Evolutionary conservation across 2,797 vertebrate species (phyloP).

Genomic region (Pachyuromys duprasi): DNA sequence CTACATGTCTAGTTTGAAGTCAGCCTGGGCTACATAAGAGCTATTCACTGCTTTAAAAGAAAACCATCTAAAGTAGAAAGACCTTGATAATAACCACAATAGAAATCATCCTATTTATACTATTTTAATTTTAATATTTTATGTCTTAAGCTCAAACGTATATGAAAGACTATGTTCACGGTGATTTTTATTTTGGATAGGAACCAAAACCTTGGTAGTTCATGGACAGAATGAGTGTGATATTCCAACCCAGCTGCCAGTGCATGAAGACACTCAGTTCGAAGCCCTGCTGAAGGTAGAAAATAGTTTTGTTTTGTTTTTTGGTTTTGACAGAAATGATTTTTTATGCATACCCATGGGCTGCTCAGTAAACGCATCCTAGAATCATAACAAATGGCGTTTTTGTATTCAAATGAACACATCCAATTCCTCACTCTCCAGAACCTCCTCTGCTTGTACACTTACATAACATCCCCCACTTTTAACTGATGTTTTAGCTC

Average conservation of each 20-base stretch:
- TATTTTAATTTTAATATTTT: conserved; percentile 28
- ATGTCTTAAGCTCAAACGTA: conserved; percentile 14
- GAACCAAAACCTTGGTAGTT: conserved; percentile 98
- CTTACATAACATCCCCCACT: not conserved
- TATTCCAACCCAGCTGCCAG: conserved; percentile 99
- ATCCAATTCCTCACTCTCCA: not conserved
- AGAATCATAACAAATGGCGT: not conserved
- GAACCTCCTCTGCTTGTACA: not conserved
- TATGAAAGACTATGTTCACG: not conserved
- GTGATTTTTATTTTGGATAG: conserved; percentile 85
- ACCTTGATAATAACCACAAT: not conserved
- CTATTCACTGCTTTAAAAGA: not conserved
- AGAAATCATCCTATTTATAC: not conserved
- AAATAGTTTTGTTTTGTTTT: not conserved
- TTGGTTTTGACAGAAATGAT: not conserved
- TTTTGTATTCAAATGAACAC: not conserved
- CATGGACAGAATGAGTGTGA: conserved; percentile 99
- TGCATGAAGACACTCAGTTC: conserved; percentile 99
- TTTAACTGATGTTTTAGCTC: not conserved
- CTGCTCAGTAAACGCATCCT: not conserved
- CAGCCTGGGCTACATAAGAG: not conserved
- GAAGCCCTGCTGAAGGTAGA: conserved; percentile 97
- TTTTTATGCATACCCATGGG: not conserved
- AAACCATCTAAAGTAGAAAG: not conserved
- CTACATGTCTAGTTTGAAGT: not conserved